phyloP scores from a whole-genome alignment of 2,113 vertebrate species.

The Rhinolophus sinicus region DNA sequence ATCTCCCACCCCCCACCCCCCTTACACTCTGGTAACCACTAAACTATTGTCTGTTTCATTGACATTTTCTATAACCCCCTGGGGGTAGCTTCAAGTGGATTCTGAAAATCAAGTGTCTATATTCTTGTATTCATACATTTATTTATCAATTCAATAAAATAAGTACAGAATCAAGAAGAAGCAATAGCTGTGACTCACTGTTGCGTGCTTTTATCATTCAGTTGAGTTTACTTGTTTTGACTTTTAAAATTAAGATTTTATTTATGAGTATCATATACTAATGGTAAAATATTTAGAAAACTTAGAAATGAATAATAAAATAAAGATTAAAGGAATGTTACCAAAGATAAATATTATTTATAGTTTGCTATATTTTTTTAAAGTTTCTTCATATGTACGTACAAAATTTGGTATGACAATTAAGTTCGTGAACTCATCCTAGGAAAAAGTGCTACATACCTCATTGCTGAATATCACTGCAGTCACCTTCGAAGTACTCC shows the following conservation, averaged over 20 bases:
- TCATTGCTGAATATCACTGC: no score
- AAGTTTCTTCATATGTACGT: background rate
- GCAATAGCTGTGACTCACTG: background rate
- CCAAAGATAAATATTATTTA: background rate
- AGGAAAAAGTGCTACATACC: no score
- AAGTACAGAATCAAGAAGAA: background rate
- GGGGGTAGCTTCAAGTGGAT: background rate
- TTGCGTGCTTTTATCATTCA: background rate
- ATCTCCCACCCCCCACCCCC: no score
- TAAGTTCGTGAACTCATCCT: no score
- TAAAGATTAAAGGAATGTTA: background rate
- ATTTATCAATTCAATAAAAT: background rate
- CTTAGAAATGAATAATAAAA: background rate
- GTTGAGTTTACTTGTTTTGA: background rate
- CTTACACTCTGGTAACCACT: no score
- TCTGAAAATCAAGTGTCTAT: background rate
- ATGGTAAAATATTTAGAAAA: conserved; percentile 22
- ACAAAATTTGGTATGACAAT: background rate
- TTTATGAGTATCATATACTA: background rate
- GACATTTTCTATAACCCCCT: no score
- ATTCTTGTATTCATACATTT: background rate
- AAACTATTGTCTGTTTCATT: no score
- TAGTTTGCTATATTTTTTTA: background rate
- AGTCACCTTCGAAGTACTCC: no score
- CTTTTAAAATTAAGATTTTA: background rate